These are phyloP conservation scores for Cynoglossus semilaevis DNA, from an alignment of 2,113 vertebrate genomes.

Conservation along the genomic window DNA sequence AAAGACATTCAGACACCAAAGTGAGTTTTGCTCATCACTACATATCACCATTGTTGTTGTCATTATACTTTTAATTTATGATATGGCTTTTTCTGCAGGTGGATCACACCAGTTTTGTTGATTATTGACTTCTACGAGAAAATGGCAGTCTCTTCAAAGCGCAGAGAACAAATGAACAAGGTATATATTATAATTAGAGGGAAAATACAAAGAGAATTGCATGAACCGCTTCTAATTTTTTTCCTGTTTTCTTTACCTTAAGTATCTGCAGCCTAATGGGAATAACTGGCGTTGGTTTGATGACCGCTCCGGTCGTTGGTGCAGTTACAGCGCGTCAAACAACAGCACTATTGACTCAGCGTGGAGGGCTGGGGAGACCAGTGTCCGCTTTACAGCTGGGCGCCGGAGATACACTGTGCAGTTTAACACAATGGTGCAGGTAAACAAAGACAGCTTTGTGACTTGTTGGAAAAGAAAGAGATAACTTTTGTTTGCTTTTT, in stretches of 20 bases:
- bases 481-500: background rate
- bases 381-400: conserved; percentile 92
- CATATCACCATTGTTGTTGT: background rate
- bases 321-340: conserved; percentile 93
- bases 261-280: conserved; percentile 90
- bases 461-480: background rate
- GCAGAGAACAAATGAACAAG: conserved; percentile 93
- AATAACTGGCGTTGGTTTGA: conserved; percentile 98
- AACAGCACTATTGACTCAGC: conserved; percentile 93
- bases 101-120: conserved; percentile 91
- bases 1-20: conserved; percentile 94
- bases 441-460: conserved; percentile 41
- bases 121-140: conserved; percentile 96
- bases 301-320: conserved; percentile 93
- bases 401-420: conserved; percentile 91
- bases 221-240: background rate
- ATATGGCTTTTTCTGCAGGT: conserved; percentile 68
- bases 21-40: conserved; percentile 70
- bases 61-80: background rate
- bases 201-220: background rate
- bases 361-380: conserved; percentile 90
- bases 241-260: background rate
- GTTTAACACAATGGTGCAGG: conserved; percentile 97
- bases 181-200: conserved; percentile 49
- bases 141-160: conserved; percentile 90